Percentiles rank a stretch among this genome's conserved stretches.
Conservation (phyloP, 2,888 invertebrate species). For the Ophion ellenae region DNA sequence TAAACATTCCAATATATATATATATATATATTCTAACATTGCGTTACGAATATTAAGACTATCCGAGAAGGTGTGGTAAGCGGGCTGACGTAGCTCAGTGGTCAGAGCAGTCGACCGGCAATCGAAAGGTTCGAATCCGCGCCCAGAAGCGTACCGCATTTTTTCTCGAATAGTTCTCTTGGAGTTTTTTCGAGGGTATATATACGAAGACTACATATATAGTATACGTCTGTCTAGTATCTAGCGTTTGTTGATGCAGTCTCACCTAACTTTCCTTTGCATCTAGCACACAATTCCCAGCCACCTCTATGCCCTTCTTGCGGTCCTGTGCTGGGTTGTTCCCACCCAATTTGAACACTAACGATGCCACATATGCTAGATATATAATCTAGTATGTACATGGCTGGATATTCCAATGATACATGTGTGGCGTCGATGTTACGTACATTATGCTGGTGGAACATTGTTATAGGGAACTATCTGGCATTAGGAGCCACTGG, state of each 20-base stretch:
- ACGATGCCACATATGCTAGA: constrained; percentile 2
- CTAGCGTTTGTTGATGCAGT: constrained; percentile 33
- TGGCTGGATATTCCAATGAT: constrained; percentile 14
- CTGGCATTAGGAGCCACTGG: constrained; percentile 36
- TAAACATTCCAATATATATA: no score
- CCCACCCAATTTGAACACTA: constrained; percentile 24
- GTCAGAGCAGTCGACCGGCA: no score
- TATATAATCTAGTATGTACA: neutral
- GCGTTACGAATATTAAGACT: no score
- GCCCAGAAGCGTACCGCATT: no score
- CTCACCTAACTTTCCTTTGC: constrained; percentile 32
- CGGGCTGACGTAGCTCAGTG: no score
- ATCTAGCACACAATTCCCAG: constrained; percentile 33
- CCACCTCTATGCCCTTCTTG: constrained; percentile 33
- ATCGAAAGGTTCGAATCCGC: no score
- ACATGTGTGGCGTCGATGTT: constrained; percentile 31
- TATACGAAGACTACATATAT: neutral
- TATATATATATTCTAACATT: no score
- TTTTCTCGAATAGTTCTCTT: no score
- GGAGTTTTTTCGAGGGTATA: no score
- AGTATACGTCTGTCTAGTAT: neutral
- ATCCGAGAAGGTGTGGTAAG: no score
- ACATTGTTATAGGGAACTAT: constrained; percentile 40
- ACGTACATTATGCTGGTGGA: constrained; percentile 38
- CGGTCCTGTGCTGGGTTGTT: constrained; percentile 2